Base-by-base conservation (phyloP, 2,888 invertebrate species). In the Argyra leucocephala region DNA sequence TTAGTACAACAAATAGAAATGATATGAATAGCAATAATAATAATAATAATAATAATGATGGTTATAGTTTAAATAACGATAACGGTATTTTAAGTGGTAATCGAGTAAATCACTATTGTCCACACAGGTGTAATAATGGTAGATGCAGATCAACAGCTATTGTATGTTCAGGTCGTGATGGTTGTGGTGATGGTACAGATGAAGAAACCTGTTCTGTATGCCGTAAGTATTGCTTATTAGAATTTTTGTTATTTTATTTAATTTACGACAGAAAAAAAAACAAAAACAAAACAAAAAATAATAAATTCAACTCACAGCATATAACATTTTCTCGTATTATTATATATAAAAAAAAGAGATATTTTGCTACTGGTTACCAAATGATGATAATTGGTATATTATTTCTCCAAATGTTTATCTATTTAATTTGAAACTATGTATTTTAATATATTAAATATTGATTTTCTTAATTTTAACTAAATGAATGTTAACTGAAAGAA, bases 181-280 rank as follows among this genome's bases (percentile, higher is more conserved):
- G 94, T 22, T 94, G 94, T 74, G 94, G 94, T 9, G 94, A 94
- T 82, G 90, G 90, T 71, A 90, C 90, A 60, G 94, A 94, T 75
- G 94, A 95, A 79, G 85, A 85, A 68, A 86, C 87, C 68, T 95
- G 94, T 80, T 83, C 85, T 69, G 89, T 93, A 69, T 94, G 94
- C 81, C 87, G 94, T 94, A 80, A 90, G 92, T 89, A 72, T 57
- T 36, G 15, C 4, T 21, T 31, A 31, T 37, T 18, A 10, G 4
- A 9, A 18, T 22, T 12, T 24, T n/a, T 22, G 1, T 37, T 36
- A 18, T 23, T 64, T 10, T 21, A 57, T 21, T 57, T 57, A 6
- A 57, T 31, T 31, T 31, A 48, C n/a, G 18, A 31, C 5, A 10
- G 10, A 48, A 48, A 48, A 37, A 15, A 37, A 37, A 48, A 48